These are phyloP conservation scores for Silvanus unidentatus DNA, from an alignment of 2,888 invertebrate species.

Conservation along the genomic window DNA sequence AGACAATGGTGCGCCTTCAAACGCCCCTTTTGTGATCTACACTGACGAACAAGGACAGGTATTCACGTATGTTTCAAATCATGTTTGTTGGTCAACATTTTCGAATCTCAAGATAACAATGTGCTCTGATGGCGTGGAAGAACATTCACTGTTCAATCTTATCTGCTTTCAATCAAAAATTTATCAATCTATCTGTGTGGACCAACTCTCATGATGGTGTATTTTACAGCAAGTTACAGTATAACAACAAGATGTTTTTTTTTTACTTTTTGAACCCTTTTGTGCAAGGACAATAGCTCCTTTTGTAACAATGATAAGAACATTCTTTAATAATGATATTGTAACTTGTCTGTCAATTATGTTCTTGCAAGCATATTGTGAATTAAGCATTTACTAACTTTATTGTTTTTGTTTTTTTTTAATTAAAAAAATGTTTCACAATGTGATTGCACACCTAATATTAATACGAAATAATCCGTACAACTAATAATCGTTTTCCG, in stretches of 20 bases:
- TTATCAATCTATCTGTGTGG: conserved; percentile 18
- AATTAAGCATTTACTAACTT: conserved; percentile 30
- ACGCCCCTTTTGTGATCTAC: conserved; percentile 92
- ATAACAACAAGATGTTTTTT: conserved; percentile 15
- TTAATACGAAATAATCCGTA: no score
- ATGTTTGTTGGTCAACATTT: conserved; percentile 43
- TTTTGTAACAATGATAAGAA: conserved; percentile 4
- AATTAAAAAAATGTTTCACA: conserved; percentile 26
- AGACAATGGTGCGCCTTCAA: conserved; percentile 66
- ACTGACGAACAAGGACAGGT: conserved; percentile 96
- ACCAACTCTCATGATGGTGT: conserved; percentile 39
- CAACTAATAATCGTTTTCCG: no score
- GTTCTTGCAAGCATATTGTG: conserved; percentile 37
- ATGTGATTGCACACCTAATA: conserved; percentile 36
- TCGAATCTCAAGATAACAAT: neutral
- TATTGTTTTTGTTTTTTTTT: no score
- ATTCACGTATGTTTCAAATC: conserved; percentile 50
- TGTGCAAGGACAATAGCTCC: conserved; percentile 2
- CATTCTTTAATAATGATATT: conserved; percentile 17
- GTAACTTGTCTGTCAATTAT: conserved; percentile 30
- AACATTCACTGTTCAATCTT: no score
- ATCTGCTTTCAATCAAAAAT: no score
- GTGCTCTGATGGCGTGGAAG: conserved; percentile 8
- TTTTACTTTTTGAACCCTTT: conserved; percentile 12
- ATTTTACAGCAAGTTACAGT: conserved; percentile 35